phyloP scores from a whole-genome alignment of 2,113 vertebrate genomes.

The Mastomys natalensis region DNA sequence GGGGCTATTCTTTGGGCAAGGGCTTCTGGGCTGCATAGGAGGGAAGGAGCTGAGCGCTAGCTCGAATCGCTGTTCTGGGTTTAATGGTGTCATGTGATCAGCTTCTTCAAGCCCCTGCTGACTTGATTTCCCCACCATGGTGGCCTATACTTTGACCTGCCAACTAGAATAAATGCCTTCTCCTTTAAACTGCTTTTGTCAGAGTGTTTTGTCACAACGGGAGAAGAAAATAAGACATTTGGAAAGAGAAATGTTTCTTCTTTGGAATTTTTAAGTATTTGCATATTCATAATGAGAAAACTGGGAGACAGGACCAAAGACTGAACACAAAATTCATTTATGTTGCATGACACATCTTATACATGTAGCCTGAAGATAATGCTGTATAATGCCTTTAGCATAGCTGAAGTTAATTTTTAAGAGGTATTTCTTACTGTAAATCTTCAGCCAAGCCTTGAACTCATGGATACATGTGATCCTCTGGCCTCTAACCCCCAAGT shows the following conservation, averaged over 20 bases:
- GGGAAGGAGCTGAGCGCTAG: background rate
- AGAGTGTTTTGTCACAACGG: background rate
- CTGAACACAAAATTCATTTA: background rate
- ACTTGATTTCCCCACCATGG: background rate
- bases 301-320: background rate
- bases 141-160: background rate
- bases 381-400: background rate
- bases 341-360: background rate
- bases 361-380: background rate
- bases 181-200: background rate
- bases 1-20: background rate
- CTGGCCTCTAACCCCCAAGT: background rate
- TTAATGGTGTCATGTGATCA: background rate
- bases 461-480: background rate
- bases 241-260: background rate
- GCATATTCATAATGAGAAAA: background rate
- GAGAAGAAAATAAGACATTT: background rate
- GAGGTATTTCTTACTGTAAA: background rate
- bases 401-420: background rate
- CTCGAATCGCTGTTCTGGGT: background rate
- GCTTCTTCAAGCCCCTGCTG: background rate
- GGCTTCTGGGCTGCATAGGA: background rate
- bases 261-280: background rate
- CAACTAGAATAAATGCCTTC: background rate
- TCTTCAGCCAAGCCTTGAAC: background rate